phyloP scores from a whole-genome alignment of 2,113 vertebrate genomes.

The Engraulis encrasicolus region DNA sequence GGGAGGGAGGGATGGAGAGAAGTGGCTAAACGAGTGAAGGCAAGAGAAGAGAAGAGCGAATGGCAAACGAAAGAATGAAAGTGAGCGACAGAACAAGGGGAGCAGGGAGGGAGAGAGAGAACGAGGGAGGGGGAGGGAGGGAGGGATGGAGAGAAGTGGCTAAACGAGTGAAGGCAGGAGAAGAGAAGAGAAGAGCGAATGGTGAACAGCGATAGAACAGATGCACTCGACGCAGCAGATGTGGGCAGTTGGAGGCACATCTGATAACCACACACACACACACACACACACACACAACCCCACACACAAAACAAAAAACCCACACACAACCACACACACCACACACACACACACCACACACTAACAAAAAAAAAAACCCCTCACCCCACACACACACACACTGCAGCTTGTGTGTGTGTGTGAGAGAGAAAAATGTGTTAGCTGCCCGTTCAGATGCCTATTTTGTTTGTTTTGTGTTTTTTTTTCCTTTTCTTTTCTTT shows the following conservation, averaged over 20 bases:
- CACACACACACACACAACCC: slow-evolving; percentile 65
- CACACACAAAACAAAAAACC: slow-evolving; percentile 65
- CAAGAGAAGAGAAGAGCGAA: too few relatives aligned
- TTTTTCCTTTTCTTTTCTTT: slow-evolving; percentile 52
- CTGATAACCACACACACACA: slow-evolving; percentile 73
- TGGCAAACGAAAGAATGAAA: slow-evolving; percentile 69
- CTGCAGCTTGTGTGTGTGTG: too few relatives aligned
- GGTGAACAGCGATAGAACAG: slow-evolving; percentile 64
- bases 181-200: not conserved
- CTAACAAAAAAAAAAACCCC: too few relatives aligned
- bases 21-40: too few relatives aligned
- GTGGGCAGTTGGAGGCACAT: slow-evolving; percentile 79
- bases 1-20: too few relatives aligned
- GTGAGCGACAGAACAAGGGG: slow-evolving; percentile 44
- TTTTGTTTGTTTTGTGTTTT: slow-evolving; percentile 13
- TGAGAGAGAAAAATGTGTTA: slow-evolving; percentile 66
- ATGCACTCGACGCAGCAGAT: slow-evolving; percentile 76
- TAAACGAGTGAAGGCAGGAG: too few relatives aligned
- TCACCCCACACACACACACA: slow-evolving; percentile 64
- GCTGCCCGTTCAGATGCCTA: slow-evolving; percentile 68
- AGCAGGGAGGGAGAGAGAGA: too few relatives aligned
- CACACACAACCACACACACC: slow-evolving; percentile 68
- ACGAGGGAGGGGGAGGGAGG: too few relatives aligned
- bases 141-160: too few relatives aligned
- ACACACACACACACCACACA: slow-evolving; percentile 68